Conservation (phyloP, 2,888 invertebrate genomes). For the Acrobasis consociella region DNA sequence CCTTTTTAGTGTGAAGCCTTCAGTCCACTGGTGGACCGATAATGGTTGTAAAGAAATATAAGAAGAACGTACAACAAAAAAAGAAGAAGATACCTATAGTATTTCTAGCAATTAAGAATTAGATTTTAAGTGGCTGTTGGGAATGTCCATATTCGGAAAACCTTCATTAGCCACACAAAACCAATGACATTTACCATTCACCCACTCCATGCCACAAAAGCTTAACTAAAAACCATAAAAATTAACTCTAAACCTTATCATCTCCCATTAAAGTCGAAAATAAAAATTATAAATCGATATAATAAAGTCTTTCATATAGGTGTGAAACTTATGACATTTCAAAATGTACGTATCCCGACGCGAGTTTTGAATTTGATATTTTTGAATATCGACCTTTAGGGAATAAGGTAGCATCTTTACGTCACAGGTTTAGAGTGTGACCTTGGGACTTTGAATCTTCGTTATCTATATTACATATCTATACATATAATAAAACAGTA, state of each 20-base stretch:
- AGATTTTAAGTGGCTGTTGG: constrained; percentile 14
- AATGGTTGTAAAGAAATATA: too few relatives aligned
- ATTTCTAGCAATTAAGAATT: constrained; percentile 1
- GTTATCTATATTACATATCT: too few relatives aligned
- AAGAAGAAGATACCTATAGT: too few relatives aligned
- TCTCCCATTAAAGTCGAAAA: background rate
- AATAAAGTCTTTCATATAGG: constrained; percentile 46
- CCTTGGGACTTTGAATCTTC: background rate
- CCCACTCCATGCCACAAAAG: constrained; percentile 13
- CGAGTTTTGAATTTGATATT: constrained; percentile 56
- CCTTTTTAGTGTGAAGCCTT: background rate
- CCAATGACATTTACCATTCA: constrained; percentile 75
- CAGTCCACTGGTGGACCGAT: too few relatives aligned
- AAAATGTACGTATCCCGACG: constrained; percentile 52
- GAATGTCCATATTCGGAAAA: constrained; percentile 43
- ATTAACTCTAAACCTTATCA: background rate
- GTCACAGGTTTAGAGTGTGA: background rate
- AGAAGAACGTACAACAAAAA: too few relatives aligned
- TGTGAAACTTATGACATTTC: constrained; percentile 75
- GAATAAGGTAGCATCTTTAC: background rate
- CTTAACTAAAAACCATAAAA: background rate
- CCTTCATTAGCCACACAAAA: constrained; percentile 75
- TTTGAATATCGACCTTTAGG: constrained; percentile 32
- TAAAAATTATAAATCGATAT: background rate
- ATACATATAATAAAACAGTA: too few relatives aligned